Evolutionary conservation across 1,140 invertebrate species (phyloP).

Genomic region (Apis florea): DNA sequence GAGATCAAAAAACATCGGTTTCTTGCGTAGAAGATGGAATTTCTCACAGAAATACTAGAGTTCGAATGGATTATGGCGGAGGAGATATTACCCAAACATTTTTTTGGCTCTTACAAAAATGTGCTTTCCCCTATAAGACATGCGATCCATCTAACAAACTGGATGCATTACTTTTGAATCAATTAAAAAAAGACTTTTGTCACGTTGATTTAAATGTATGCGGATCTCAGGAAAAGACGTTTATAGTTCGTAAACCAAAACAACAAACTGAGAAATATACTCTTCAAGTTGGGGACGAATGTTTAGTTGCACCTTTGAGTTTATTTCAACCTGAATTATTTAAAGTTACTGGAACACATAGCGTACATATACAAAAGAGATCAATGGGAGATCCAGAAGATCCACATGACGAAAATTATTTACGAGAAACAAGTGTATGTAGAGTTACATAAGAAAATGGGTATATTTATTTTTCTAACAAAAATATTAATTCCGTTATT

Average conservation of each 20-base stretch:
- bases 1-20: conserved; percentile 96
- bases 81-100: conserved; percentile 93
- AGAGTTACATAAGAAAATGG: neutral
- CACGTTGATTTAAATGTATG: conserved; percentile 94
- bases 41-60: conserved; percentile 92
- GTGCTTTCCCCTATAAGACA: conserved; percentile 92
- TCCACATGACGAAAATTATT: conserved; percentile 95
- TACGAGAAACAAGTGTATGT: conserved; percentile 91
- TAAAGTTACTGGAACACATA: conserved; percentile 89
- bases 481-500: conserved; percentile 5
- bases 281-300: conserved; percentile 92
- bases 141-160: conserved; percentile 86
- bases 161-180: conserved; percentile 88
- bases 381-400: conserved; percentile 93
- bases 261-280: conserved; percentile 88
- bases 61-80: conserved; percentile 93
- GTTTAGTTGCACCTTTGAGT: conserved; percentile 93
- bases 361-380: conserved; percentile 86
- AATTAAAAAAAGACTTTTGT: conserved; percentile 94
- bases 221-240: conserved; percentile 90
- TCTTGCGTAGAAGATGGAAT: conserved; percentile 98
- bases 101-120: conserved; percentile 92
- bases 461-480: neutral
- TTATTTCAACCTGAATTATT: conserved; percentile 95
- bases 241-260: conserved; percentile 88